These are phyloP conservation scores for Trialeurodes vaporariorum DNA, from an alignment of 1,140 invertebrate species.

Conservation along the genomic window DNA sequence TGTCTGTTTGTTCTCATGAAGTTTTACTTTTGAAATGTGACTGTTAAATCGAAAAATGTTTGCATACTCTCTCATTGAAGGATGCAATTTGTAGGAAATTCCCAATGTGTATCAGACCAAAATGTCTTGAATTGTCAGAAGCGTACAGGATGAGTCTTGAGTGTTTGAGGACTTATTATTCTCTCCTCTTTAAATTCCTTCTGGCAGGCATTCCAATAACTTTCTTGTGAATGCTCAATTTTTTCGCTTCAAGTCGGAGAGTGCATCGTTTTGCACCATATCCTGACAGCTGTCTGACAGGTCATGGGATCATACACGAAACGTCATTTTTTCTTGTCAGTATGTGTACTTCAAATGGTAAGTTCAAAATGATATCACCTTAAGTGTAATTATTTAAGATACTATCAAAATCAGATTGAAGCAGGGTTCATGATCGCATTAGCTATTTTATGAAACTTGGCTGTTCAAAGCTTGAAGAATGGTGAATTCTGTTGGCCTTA, in stretches of 20 bases:
- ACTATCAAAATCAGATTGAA: constrained; percentile 15
- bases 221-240: not conserved
- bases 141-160: no score
- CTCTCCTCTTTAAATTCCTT: not conserved
- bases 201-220: not conserved
- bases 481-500: no score
- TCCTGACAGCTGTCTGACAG: not conserved
- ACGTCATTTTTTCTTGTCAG: not conserved
- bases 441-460: no score
- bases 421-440: not conserved
- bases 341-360: not conserved
- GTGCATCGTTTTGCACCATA: not conserved
- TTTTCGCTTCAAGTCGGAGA: not conserved
- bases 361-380: not conserved
- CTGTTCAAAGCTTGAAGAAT: no score
- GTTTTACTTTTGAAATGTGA: no score
- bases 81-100: no score
- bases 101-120: no score
- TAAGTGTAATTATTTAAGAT: constrained; percentile 18
- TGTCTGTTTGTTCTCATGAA: no score
- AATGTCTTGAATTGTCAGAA: no score
- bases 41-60: no score
- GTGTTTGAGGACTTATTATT: no score
- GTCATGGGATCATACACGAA: not conserved
- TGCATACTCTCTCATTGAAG: no score